Evolutionary conservation across 2,888 invertebrate genomes (phyloP).

Genomic region (Hemicrepidius hirtus): DNA sequence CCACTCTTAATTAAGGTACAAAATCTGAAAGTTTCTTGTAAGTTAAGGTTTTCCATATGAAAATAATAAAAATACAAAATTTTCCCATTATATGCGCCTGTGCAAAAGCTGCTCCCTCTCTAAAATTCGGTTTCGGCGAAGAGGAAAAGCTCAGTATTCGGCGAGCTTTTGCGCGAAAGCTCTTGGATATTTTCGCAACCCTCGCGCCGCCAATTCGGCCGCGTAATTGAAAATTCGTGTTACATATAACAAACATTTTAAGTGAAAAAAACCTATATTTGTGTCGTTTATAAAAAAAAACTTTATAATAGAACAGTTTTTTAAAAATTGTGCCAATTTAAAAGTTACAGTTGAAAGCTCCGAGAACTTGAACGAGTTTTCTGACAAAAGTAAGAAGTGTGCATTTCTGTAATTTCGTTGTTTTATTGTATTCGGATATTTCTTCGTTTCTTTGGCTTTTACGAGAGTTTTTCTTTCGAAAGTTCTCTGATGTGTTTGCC

Average conservation of each 20-base stretch:
- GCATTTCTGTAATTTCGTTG: slow-evolving; percentile 14
- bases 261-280: not conserved
- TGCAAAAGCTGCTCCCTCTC: slow-evolving; percentile 43
- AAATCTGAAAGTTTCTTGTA: too few species aligned
- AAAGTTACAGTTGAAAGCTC: not conserved
- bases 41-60: too few species aligned
- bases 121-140: slow-evolving; percentile 23
- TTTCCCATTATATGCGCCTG: slow-evolving; percentile 38
- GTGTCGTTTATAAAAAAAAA: not conserved
- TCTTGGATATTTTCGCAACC: slow-evolving; percentile 9
- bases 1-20: too few species aligned
- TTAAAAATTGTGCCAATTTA: too few species aligned
- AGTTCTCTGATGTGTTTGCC: not conserved
- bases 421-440: slow-evolving; percentile 15
- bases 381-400: slow-evolving; percentile 8
- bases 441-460: not conserved
- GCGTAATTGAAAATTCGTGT: not conserved
- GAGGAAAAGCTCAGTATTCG: slow-evolving; percentile 49
- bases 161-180: slow-evolving; percentile 46
- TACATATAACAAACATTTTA: not conserved
- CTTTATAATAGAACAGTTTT: too few species aligned
- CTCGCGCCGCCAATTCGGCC: not conserved
- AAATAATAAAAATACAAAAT: not conserved
- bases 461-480: not conserved
- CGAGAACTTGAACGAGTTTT: slow-evolving; percentile 2